Base-by-base conservation (phyloP, 2,888 invertebrate species). In the Pandemis corylana region DNA sequence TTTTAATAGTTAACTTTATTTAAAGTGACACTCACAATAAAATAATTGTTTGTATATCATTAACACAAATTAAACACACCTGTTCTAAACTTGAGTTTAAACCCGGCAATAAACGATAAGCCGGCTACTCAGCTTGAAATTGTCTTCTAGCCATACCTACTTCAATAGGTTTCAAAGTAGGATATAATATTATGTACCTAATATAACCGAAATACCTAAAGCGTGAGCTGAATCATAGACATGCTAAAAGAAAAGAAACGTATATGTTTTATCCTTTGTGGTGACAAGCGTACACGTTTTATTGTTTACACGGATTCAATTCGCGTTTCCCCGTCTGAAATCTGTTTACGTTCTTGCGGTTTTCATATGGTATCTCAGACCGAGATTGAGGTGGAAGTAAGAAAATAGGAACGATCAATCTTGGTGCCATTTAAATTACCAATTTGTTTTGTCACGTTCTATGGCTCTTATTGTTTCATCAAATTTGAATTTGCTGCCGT, bases 201-300 rank as follows among this genome's bases (percentile, higher is more conserved):
- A 44, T 44, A 9, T 44, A 42, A 44, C 44, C 9, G 7, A 9
- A 44, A 44, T 44, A 44, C 49, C 49, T n/a, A 53, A 15, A 15
- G 12, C 5, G 7, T 56, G 20, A 20, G 15, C 20, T 9, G 9
- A 63, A 41, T 41, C 42, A 63, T 44, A 64, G 5, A 10, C 15
- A 64, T 10, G 63, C 10, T 1, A 44, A 42, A 64, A 44, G 20
- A 5, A 64, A 62, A n/a, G 10, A 15, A 44, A 3, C 20, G 7
- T 5, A 15, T 36, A n/a, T n/a, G 5, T 46, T 42, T 46, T 46
- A 64, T 46, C 64, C 64, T 12, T 46, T 1, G 10, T 20, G 44
- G 42, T 64, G n/a, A 46, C 44, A 64, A 5, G 15, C 7, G 5
- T 44, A 64, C 64, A 64, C 15, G 64, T 64, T 46, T 20, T 46